A percentile compares a stretch with the other conserved stretches of the same genome.
These are phyloP conservation scores for Choreutis nemorana DNA, from an alignment of 2,888 invertebrate species.

Conservation along the genomic window DNA sequence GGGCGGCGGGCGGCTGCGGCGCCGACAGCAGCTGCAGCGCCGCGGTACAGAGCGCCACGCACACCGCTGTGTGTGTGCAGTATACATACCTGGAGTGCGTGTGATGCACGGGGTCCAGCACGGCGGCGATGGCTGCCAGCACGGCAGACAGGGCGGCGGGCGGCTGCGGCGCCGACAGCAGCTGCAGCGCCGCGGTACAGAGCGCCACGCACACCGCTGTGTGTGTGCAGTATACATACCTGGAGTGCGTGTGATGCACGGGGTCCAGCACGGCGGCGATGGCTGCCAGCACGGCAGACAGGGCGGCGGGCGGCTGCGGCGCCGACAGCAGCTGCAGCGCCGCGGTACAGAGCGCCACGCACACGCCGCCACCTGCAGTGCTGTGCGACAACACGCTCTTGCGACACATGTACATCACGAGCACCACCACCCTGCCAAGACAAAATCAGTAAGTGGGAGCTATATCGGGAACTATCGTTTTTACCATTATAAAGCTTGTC, in stretches of 20 bases:
- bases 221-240: slow-evolving; percentile 17
- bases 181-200: not conserved
- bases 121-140: too few species aligned
- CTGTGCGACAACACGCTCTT: slow-evolving; percentile 70
- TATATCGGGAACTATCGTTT: not conserved
- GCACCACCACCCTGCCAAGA: slow-evolving; percentile 76
- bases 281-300: slow-evolving; percentile 44
- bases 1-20: too few species aligned
- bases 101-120: too few species aligned
- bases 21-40: too few species aligned
- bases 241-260: slow-evolving; percentile 19
- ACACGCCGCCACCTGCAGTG: slow-evolving; percentile 59
- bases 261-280: slow-evolving; percentile 42
- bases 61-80: too few species aligned
- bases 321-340: slow-evolving; percentile 31
- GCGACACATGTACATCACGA: slow-evolving; percentile 87
- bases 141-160: not conserved
- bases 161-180: not conserved
- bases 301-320: slow-evolving; percentile 34
- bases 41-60: too few species aligned
- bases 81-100: too few species aligned
- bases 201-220: too few species aligned
- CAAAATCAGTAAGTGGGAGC: not conserved
- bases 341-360: slow-evolving; percentile 68
- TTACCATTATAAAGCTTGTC: too few species aligned